Percentiles rank a stretch among this genome's conserved stretches.
phyloP scores from a whole-genome alignment of 2,113 vertebrate genomes.

The Apistogramma diplotaenia region DNA sequence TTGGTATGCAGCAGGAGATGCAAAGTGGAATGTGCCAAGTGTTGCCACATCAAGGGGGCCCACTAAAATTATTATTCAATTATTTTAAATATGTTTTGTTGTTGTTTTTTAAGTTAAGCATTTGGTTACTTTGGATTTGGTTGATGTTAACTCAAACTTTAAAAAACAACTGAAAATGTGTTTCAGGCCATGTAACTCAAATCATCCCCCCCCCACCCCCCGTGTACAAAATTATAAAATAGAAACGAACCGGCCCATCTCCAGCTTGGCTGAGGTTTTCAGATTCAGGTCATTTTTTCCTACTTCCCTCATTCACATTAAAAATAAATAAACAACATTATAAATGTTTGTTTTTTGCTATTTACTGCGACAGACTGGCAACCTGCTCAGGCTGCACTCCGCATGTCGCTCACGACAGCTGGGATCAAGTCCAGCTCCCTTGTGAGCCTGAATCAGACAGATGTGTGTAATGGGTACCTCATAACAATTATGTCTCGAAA shows the following conservation, averaged over 20 bases:
- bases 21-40: background rate
- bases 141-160: no score
- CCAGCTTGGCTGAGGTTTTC: no score
- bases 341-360: background rate
- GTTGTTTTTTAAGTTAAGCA: background rate
- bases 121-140: background rate
- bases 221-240: no score
- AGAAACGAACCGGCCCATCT: no score
- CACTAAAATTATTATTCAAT: background rate
- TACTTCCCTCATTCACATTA: background rate
- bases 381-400: no score
- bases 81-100: background rate
- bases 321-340: background rate
- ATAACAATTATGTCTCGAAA: background rate
- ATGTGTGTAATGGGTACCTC: background rate
- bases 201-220: no score
- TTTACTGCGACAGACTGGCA: background rate
- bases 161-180: no score
- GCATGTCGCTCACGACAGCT: no score
- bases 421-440: no score
- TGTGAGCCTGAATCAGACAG: background rate
- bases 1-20: background rate
- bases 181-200: no score
- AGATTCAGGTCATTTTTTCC: background rate
- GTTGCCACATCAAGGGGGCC: background rate